Percentiles rank a stretch among this genome's conserved stretches.
Evolutionary conservation across 2,113 vertebrate genomes (phyloP).

Genomic region (Gallinago paraguaiae): DNA sequence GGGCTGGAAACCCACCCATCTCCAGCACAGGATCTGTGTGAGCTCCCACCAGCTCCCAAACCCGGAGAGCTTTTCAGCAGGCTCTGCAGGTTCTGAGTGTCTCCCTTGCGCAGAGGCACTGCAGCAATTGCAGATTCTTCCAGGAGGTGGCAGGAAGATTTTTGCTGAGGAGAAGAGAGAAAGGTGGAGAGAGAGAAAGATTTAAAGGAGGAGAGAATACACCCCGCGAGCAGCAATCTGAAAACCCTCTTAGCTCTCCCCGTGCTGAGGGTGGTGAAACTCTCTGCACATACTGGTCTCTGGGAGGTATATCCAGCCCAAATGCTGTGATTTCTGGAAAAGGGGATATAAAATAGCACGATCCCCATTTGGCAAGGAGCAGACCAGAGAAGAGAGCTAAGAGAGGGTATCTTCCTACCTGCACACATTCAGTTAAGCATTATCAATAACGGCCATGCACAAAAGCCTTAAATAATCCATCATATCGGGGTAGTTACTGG

Average conservation of each 20-base stretch:
- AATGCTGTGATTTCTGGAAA: not conserved
- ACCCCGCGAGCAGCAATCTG: not conserved
- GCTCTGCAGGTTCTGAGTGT: not conserved
- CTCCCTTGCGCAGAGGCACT: not conserved
- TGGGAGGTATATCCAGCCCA: fast-evolving
- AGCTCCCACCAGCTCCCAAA: not conserved
- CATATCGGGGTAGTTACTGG: not conserved
- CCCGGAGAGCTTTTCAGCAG: not conserved
- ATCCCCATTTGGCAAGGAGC: not conserved
- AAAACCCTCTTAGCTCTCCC: not conserved
- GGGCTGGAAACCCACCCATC: not conserved
- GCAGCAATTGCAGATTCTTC: slow-evolving; percentile 36
- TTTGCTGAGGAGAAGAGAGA: not conserved
- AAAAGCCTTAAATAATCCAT: not conserved
- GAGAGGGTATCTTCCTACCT: not conserved
- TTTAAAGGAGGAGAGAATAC: not conserved
- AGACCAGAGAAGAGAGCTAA: not conserved
- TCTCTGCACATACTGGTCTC: not conserved
- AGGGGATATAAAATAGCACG: not conserved
- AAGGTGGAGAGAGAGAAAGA: not conserved
- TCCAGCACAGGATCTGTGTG: not conserved
- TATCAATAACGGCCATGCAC: not conserved
- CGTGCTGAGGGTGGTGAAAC: not conserved
- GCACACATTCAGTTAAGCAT: not conserved
- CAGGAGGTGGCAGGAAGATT: slow-evolving; percentile 58